Evolutionary conservation across 2,113 vertebrate genomes (phyloP).

Genomic region (Ariopsis seemanni): DNA sequence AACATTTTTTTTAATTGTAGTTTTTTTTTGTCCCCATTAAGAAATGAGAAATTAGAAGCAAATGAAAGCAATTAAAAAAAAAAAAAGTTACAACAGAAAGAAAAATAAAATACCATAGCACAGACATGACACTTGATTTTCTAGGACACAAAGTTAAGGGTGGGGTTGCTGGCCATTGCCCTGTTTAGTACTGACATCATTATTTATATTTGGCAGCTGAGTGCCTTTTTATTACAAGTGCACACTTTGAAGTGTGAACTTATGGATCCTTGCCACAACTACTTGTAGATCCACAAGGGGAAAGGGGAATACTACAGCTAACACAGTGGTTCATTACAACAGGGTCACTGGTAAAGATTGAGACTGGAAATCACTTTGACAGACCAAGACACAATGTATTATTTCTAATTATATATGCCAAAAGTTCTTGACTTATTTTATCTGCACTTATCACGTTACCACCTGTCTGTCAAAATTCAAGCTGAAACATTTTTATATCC

Average conservation of each 20-base stretch:
- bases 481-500: background rate
- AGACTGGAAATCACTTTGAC: slow-evolving; percentile 35
- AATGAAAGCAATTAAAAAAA: slow-evolving; percentile 55
- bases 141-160: slow-evolving; percentile 50
- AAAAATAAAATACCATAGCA: slow-evolving; percentile 44
- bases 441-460: background rate
- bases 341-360: slow-evolving; percentile 37
- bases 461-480: background rate
- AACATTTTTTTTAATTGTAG: slow-evolving; percentile 56
- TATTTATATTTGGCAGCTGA: slow-evolving; percentile 35
- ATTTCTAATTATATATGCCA: slow-evolving; percentile 36
- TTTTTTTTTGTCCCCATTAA: slow-evolving; percentile 58
- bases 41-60: slow-evolving; percentile 52
- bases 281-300: slow-evolving; percentile 6
- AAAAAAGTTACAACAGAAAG: slow-evolving; percentile 47
- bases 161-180: slow-evolving; percentile 16
- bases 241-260: slow-evolving; percentile 25
- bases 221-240: slow-evolving; percentile 32
- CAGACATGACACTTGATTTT: slow-evolving; percentile 46
- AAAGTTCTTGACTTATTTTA: slow-evolving; percentile 19
- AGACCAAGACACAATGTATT: slow-evolving; percentile 47
- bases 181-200: slow-evolving; percentile 48
- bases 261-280: slow-evolving; percentile 25
- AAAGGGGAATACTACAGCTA: slow-evolving; percentile 43
- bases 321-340: slow-evolving; percentile 48